Conservation (phyloP, 2,113 vertebrate species). For the Trichechus manatus region DNA sequence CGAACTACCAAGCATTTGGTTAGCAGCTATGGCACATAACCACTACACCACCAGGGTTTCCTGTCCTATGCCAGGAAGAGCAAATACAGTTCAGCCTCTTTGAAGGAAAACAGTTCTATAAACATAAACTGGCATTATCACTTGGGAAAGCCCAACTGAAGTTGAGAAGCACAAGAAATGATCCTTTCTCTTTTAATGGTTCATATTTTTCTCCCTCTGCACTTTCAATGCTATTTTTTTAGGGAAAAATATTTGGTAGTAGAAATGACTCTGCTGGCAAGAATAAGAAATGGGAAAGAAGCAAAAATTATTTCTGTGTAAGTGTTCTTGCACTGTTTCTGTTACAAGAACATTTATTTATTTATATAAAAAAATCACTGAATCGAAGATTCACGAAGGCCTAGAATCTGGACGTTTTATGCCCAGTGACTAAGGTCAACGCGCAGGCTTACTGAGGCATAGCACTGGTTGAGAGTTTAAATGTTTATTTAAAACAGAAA, state of each 20-base stretch:
- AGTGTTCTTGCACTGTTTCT: constrained; percentile 30
- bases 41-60: too few species aligned
- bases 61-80: background rate
- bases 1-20: too few species aligned
- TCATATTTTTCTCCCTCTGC: background rate
- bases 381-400: constrained; percentile 52
- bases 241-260: background rate
- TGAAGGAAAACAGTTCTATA: constrained; percentile 28
- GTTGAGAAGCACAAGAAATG: background rate
- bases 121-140: constrained; percentile 1
- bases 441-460: constrained; percentile 61
- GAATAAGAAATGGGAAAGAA: constrained; percentile 52
- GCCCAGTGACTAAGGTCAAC: constrained; percentile 17
- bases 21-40: too few species aligned
- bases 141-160: constrained; percentile 17
- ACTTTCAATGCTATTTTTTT: constrained; percentile 35
- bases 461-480: constrained; percentile 80
- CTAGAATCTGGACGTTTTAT: constrained; percentile 16
- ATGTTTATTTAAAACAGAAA: constrained; percentile 91
- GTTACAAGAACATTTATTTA: constrained; percentile 61
- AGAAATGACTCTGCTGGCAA: constrained; percentile 51
- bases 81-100: constrained; percentile 29
- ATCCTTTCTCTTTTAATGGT: background rate
- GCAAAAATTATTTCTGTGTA: constrained; percentile 60
- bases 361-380: constrained; percentile 57